Evolutionary conservation across 2,797 vertebrate genomes (phyloP).

Genomic region (Lepilemur ruficaudatus): DNA sequence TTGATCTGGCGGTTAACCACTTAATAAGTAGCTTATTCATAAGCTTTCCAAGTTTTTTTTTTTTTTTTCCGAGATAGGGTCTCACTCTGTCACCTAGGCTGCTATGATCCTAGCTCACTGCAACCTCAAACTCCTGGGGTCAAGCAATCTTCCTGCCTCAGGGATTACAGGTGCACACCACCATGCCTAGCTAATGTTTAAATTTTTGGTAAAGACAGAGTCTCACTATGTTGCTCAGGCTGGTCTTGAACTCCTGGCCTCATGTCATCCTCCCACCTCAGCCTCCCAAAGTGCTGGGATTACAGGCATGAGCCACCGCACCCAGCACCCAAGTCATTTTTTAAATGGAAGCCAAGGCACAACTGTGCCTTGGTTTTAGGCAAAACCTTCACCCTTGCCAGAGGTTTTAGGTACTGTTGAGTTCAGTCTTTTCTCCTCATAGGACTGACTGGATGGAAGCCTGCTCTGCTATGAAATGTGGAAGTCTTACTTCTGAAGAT

Average conservation of each 20-base stretch:
- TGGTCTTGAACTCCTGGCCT: not conserved
- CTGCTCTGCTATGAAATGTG: not conserved
- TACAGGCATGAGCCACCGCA: no score
- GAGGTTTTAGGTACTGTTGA: not conserved
- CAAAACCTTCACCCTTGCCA: not conserved
- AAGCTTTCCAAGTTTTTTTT: not conserved
- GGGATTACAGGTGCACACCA: not conserved
- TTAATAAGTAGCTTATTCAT: not conserved
- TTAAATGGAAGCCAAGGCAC: not conserved
- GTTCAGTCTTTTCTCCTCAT: not conserved
- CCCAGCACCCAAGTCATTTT: not conserved
- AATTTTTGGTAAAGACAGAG: not conserved
- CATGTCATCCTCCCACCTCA: no score
- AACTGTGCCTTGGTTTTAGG: not conserved
- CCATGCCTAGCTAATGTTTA: not conserved
- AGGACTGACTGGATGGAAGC: not conserved
- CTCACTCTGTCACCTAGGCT: not conserved
- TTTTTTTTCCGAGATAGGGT: not conserved
- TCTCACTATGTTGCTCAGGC: not conserved
- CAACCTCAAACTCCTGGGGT: not conserved
- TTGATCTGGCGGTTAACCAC: not conserved
- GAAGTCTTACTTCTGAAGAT: not conserved
- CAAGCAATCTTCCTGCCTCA: not conserved
- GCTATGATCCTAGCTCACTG: not conserved
- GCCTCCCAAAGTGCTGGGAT: no score